Base-by-base conservation (phyloP, 2,113 vertebrate species). In the Malurus elegans region DNA sequence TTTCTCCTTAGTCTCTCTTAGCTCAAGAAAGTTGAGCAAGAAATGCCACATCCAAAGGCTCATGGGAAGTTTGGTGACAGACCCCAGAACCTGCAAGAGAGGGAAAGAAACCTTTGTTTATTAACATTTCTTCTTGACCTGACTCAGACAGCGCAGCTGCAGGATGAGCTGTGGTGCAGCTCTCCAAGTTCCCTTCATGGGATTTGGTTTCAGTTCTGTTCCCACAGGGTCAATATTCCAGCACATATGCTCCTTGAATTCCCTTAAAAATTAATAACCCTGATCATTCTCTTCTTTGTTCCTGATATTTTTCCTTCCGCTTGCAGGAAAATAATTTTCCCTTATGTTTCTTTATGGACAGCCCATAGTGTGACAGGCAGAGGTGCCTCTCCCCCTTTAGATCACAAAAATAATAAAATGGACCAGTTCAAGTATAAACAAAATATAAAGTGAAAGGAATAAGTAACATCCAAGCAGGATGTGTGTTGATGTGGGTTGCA, bases 241-340 rank as follows among this genome's bases (percentile, higher is more conserved):
- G 9, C 17, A 31, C 40, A 28, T n/a, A 44, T 0, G 0, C 3
- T 76, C 18, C n/a, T 83, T 7, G 1, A 2, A 53, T 48, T 16
- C 10, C 7, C 19, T 69, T 54, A 53, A 83, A 91, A 79, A 79
- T 90, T 54, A 79, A 36, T 8, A 28, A 9, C 6, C 15, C 6
- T 66, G 15, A 7, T 66, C n/a, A 60, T 57, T 56, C n/a, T 19
- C 7, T 90, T 82, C 45, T 76, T 67, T 54, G n/a, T 75, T 88
- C 14, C 18, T 67, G 14, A 25, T 11, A n/a, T 18, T 86, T 86
- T 20, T 64, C 69, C 20, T 80, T n/a, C 13, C 24, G 40, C 21
- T 12, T 73, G 11, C 36, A 72, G 5, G 24, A 51, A 79, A 70
- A 54, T 3, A 28, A 2, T 4, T n/a, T 85, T 76, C 44, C 18